Conservation (phyloP, 2,113 vertebrate species). For the Strix aluco region DNA sequence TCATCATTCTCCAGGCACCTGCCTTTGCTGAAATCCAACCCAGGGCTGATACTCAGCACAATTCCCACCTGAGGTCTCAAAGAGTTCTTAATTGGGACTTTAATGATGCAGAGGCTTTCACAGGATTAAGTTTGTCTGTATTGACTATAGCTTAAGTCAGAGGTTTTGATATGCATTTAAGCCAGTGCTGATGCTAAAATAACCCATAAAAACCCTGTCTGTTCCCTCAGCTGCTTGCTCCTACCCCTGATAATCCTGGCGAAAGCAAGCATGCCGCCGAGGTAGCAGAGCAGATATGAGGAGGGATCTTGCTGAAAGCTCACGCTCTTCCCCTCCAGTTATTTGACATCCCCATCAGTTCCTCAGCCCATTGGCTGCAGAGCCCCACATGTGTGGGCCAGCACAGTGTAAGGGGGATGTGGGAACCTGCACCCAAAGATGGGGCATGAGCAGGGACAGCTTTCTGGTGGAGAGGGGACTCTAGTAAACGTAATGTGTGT, state of each 20-base stretch:
- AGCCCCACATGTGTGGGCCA: accelerated
- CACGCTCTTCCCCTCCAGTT: not conserved
- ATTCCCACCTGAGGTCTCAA: not conserved
- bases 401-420: not conserved
- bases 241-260: not conserved
- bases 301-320: not conserved
- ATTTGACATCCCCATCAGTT: not conserved
- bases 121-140: not conserved
- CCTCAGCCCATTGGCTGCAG: accelerated
- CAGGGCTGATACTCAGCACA: not conserved
- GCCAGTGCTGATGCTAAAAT: not conserved
- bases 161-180: not conserved
- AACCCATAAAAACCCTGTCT: not conserved
- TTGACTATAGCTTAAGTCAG: not conserved
- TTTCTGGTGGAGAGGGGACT: not conserved
- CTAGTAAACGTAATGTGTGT: accelerated
- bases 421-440: not conserved
- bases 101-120: not conserved
- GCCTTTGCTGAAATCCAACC: not conserved
- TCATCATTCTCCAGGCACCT: not conserved
- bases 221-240: not conserved
- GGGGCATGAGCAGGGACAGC: not conserved
- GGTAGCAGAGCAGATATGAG: not conserved
- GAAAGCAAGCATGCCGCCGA: not conserved
- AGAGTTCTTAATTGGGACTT: constrained; percentile 14